Evolutionary conservation across 2,888 invertebrate genomes (phyloP).

Genomic region (Cataglyphis livida): DNA sequence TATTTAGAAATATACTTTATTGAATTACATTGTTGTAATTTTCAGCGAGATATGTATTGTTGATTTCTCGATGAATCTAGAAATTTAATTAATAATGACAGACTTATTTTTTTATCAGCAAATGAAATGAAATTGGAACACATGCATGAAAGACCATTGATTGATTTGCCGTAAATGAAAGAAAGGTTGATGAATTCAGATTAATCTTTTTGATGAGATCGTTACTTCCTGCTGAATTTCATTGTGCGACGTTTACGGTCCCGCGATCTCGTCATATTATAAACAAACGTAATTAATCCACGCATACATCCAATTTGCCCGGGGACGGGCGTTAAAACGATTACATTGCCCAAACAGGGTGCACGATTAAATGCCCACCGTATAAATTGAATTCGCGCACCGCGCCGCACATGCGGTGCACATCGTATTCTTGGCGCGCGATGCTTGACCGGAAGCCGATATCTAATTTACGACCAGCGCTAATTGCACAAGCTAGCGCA

Average conservation of each 20-base stretch:
- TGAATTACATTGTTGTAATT: background rate
- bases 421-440: constrained; percentile 49
- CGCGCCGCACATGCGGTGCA: background rate
- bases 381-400: constrained; percentile 60
- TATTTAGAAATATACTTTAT: background rate
- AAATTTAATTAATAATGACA: background rate
- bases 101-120: too few species aligned
- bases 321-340: constrained; percentile 50
- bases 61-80: background rate
- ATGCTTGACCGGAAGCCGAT: constrained; percentile 50
- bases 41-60: background rate
- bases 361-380: constrained; percentile 28
- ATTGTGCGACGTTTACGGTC: constrained; percentile 33
- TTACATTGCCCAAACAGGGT: constrained; percentile 35
- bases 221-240: constrained; percentile 33
- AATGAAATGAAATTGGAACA: background rate
- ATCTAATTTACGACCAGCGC: constrained; percentile 51
- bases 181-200: background rate
- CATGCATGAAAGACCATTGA: background rate
- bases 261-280: constrained; percentile 49
- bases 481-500: constrained; percentile 50
- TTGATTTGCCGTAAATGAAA: background rate
- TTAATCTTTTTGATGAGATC: constrained; percentile 41
- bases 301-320: constrained; percentile 47
- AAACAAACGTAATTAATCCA: constrained; percentile 51